Base-by-base conservation (phyloP, 2,113 vertebrate species). In the Morone saxatilis region DNA sequence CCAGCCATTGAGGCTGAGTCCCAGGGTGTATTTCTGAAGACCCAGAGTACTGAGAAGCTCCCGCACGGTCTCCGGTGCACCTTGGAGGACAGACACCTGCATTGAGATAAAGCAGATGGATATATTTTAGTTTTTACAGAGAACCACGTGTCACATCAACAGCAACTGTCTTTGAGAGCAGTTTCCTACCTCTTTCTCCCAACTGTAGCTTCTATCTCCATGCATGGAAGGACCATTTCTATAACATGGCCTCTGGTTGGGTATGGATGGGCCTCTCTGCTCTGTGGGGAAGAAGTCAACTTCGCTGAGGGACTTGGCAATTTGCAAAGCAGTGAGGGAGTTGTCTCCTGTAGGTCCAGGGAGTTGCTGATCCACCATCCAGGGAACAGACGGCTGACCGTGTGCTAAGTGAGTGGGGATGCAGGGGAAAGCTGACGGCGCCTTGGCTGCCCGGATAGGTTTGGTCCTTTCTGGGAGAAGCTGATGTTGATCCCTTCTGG, bases 241-340 rank as follows among this genome's bases (percentile, higher is more conserved):
- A 40, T 88, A 92, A 78, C 63, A 38, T 7, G 78, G 38, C 77
- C 86, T 92, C 56, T 90, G 87, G 76, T 78, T 80, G 47, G 56
- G 65, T 20, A 80, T 76, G 61, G 82, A 79, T 7, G 86, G 88
- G 25, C 62, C 63, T 78, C 71, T 85, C 54, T 86, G 88, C 66
- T 89, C 82, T 31, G 77, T 50, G 54, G 93, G 78, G 60, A 65
- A 85, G 78, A 92, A 91, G 16, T 96, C 95, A 40, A 93, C 93
- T 78, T 95, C 96, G 41, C 96, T 97, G 81, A 93, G 95, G 9
- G 91, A 94, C 70, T 95, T 94, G 72, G 95, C 96, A 20, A 91
- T 96, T 19, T 88, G 96, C 86, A 96, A 90, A 9, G 94, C 96
- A 0, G 96, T 96, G 72, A 94, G 95, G 0, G 95, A 97, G 91